phyloP scores from a whole-genome alignment of 2,797 vertebrate species.

The Antrozous pallidus region DNA sequence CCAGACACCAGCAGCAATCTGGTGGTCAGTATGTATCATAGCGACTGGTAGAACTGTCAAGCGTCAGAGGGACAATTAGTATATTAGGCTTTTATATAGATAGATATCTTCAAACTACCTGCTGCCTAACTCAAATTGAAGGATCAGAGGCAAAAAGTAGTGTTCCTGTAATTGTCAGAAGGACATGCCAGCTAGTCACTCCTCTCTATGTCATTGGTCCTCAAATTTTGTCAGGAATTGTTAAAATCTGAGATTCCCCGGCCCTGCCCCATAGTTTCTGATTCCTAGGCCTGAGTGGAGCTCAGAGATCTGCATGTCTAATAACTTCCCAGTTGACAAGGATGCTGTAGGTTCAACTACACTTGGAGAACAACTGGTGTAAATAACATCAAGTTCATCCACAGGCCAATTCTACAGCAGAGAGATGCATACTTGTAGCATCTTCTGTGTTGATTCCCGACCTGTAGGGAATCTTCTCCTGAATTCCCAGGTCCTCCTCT shows the following conservation, averaged over 20 bases:
- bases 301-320: not conserved
- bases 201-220: not conserved
- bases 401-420: not conserved
- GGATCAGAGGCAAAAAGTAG: not conserved
- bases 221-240: not conserved
- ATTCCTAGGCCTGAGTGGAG: not conserved
- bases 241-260: not conserved
- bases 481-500: not conserved
- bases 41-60: no score
- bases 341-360: not conserved
- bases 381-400: not conserved
- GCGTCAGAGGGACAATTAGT: no score
- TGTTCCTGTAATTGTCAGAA: not conserved
- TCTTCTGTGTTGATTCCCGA: not conserved
- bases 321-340: not conserved
- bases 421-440: rapidly evolving
- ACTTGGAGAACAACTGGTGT: not conserved
- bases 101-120: not conserved
- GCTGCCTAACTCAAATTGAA: not conserved
- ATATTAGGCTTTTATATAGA: no score
- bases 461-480: not conserved
- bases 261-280: not conserved
- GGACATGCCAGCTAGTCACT: not conserved
- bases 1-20: no score
- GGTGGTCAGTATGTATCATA: no score